These are phyloP conservation scores for Pseudomugil gertrudae DNA, from an alignment of 2,797 vertebrate genomes.

Conservation along the genomic window DNA sequence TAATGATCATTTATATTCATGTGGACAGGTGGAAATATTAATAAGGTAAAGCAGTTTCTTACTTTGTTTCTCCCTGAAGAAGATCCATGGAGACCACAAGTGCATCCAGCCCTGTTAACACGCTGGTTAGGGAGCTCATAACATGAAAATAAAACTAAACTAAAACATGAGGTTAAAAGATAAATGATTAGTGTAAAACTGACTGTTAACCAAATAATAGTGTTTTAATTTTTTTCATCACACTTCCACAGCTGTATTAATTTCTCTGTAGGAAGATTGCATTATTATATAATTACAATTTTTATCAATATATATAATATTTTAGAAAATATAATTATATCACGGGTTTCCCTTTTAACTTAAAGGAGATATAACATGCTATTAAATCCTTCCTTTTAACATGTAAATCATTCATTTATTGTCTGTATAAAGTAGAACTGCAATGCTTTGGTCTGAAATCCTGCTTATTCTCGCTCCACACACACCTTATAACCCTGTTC, in stretches of 20 bases:
- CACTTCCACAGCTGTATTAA: background rate
- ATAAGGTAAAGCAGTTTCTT: constrained; percentile 65
- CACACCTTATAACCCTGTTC: too few species aligned
- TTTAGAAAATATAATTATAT: too few species aligned
- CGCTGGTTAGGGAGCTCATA: constrained; percentile 49
- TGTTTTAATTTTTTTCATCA: background rate
- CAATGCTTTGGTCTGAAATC: too few species aligned
- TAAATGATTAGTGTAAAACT: background rate
- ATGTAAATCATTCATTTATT: too few species aligned
- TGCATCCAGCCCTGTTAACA: constrained; percentile 90
- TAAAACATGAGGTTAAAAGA: background rate
- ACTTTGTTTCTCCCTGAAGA: constrained; percentile 89
- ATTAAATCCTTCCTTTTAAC: too few species aligned
- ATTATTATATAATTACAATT: background rate
- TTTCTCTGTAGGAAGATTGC: background rate
- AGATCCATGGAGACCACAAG: constrained; percentile 96
- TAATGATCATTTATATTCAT: background rate
- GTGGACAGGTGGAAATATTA: background rate
- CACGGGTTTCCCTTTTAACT: too few species aligned
- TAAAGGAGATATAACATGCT: too few species aligned
- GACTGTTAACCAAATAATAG: background rate
- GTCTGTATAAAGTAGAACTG: too few species aligned
- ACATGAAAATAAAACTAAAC: background rate
- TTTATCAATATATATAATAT: too few species aligned
- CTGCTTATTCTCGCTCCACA: too few species aligned